Evolutionary conservation across 2,113 vertebrate species (phyloP).

Genomic region (Daubentonia madagascariensis): DNA sequence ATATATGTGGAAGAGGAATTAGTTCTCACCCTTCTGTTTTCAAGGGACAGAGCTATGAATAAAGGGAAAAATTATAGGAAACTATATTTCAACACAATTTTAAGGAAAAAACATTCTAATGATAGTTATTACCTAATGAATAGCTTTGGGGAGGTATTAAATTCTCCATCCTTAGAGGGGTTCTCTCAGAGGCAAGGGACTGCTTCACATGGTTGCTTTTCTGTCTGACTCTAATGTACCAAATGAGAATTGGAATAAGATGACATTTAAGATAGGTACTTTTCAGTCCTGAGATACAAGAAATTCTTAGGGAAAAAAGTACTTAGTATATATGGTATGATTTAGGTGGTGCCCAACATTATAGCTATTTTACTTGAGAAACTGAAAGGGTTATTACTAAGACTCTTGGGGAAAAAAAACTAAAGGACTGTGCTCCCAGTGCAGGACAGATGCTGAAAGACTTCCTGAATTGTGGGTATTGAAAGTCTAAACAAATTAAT

Average conservation of each 20-base stretch:
- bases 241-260: neutral
- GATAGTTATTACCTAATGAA: neutral
- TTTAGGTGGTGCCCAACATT: neutral
- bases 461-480: neutral
- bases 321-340: neutral
- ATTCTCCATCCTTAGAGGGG: neutral
- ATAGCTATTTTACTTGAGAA: neutral
- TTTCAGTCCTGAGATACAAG: neutral
- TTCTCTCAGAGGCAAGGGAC: neutral
- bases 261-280: neutral
- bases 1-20: neutral
- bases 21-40: neutral
- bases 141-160: neutral
- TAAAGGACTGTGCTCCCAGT: neutral
- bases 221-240: neutral
- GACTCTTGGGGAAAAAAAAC: neutral
- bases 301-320: neutral
- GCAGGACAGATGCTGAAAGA: neutral
- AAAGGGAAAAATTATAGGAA: neutral
- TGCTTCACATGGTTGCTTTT: neutral
- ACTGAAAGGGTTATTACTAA: neutral
- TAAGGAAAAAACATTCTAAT: neutral
- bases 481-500: conserved; percentile 19
- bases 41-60: neutral
- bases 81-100: neutral